Evolutionary conservation across 2,113 vertebrate genomes (phyloP).

Genomic region (Lagopus muta): DNA sequence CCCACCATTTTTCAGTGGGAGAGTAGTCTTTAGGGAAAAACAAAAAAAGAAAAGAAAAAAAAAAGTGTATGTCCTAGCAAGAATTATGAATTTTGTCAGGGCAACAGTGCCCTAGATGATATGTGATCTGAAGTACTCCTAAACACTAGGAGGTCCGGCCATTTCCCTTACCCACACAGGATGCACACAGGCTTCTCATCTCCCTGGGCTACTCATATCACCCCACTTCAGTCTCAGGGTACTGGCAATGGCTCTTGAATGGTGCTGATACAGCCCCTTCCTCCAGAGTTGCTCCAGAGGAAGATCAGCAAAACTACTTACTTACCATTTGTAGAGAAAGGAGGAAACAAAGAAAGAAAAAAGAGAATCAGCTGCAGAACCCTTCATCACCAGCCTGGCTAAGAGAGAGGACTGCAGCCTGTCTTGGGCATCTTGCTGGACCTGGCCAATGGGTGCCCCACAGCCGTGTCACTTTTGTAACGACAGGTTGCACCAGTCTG

Average conservation of each 20-base stretch:
- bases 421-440: neutral
- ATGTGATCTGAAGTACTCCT: neutral
- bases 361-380: neutral
- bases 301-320: neutral
- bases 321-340: neutral
- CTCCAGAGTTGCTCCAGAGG: neutral
- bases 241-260: neutral
- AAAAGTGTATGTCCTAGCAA: neutral
- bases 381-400: neutral
- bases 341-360: neutral
- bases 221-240: neutral
- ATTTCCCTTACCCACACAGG: neutral
- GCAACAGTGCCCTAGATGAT: neutral
- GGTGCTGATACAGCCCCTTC: neutral
- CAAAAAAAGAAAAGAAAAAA: neutral
- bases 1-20: neutral
- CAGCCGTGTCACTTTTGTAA: neutral
- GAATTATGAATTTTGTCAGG: neutral
- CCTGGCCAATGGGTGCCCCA: neutral
- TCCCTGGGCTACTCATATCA: neutral
- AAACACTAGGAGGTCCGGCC: neutral
- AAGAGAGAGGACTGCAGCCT: neutral
- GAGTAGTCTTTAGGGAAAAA: neutral
- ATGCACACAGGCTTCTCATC: neutral
- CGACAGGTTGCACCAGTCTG: neutral